Percentiles rank a stretch among this genome's conserved stretches.
Conservation (phyloP, 2,113 vertebrate genomes). For the Ceratotherium simum region DNA sequence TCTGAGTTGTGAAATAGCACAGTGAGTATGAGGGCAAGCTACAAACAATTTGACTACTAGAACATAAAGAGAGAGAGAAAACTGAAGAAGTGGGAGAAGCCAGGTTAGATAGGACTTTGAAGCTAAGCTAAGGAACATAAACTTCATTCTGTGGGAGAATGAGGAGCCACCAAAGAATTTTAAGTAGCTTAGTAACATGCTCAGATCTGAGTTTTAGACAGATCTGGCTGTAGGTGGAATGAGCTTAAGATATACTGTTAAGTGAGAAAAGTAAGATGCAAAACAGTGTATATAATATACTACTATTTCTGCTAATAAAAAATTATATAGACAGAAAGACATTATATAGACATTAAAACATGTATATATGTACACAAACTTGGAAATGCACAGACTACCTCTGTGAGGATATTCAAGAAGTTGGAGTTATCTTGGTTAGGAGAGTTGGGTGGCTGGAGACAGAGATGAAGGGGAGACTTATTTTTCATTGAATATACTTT, state of each 20-base stretch:
- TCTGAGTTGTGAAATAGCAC: neutral
- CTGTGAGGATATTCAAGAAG: neutral
- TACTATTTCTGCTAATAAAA: neutral
- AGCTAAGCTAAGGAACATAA: neutral
- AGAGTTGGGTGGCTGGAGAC: neutral
- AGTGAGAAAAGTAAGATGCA: neutral
- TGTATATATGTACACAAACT: neutral
- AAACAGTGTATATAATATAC: neutral
- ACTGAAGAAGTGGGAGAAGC: neutral
- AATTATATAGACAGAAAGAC: neutral
- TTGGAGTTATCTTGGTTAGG: neutral
- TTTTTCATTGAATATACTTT: neutral
- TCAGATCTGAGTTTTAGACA: neutral
- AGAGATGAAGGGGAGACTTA: neutral
- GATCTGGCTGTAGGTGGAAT: neutral
- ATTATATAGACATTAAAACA: neutral
- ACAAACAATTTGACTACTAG: neutral
- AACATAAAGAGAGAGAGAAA: neutral
- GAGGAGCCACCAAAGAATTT: neutral
- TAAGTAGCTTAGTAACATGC: neutral
- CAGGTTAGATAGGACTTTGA: neutral
- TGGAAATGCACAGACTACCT: neutral
- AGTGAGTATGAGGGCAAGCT: neutral
- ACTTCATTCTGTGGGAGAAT: neutral
- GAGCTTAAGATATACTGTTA: neutral